Conservation (phyloP, 2,888 invertebrate species). For the Chouioia cunea region DNA sequence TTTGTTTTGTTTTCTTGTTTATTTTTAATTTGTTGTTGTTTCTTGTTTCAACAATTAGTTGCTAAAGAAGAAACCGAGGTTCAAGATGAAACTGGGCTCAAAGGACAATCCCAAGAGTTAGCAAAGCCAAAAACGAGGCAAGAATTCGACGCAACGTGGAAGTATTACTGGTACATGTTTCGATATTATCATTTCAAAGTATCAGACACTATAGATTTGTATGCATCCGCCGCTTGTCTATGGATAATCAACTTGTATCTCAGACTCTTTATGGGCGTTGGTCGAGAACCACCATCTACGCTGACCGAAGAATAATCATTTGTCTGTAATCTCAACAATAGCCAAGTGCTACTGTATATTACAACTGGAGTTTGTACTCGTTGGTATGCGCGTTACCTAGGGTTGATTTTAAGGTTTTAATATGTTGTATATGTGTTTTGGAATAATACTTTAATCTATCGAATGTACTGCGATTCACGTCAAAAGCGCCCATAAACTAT, state of each 20-base stretch:
- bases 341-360: too few relatives aligned
- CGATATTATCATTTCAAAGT: constrained; percentile 54
- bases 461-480: too few relatives aligned
- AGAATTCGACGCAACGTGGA: constrained; percentile 35
- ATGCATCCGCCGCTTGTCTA: constrained; percentile 48
- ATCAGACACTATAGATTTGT: constrained; percentile 52
- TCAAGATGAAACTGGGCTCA: not conserved
- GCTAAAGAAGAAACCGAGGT: not conserved
- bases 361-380: too few relatives aligned
- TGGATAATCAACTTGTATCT: constrained; percentile 51
- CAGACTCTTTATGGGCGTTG: constrained; percentile 42
- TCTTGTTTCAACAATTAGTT: not conserved
- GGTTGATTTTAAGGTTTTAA: too few relatives aligned
- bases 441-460: too few relatives aligned
- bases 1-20: not conserved
- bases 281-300: constrained; percentile 23
- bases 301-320: constrained; percentile 22
- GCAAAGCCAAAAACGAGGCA: constrained; percentile 35
- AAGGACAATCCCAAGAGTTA: constrained; percentile 4
- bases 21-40: not conserved
- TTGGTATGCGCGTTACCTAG: too few relatives aligned
- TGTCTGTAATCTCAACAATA: too few relatives aligned
- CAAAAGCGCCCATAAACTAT: too few relatives aligned
- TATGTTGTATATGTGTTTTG: too few relatives aligned
- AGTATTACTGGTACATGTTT: constrained; percentile 55